Evolutionary conservation across 2,113 vertebrate species (phyloP).

Genomic region (Syngnathoides biaculeatus): DNA sequence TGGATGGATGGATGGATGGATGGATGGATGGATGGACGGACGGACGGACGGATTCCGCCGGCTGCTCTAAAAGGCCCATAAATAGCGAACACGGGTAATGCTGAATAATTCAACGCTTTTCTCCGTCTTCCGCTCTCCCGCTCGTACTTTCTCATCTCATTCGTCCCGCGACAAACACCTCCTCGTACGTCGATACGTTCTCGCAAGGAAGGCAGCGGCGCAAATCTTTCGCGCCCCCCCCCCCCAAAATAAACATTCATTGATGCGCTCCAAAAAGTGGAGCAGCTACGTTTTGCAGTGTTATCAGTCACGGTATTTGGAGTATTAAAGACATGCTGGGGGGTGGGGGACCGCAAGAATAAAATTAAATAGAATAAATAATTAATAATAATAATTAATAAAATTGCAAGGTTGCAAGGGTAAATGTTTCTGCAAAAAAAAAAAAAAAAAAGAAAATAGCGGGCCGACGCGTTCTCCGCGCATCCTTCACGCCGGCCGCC

Average conservation of each 20-base stretch:
- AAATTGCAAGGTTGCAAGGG: too few relatives aligned
- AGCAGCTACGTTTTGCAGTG: not conserved
- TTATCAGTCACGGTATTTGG: not conserved
- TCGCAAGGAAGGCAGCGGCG: not conserved
- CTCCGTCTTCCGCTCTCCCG: slow-evolving; percentile 33
- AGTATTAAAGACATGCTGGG: not conserved
- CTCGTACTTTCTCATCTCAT: slow-evolving; percentile 20
- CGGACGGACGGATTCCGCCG: slow-evolving; percentile 40
- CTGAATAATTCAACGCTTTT: slow-evolving; percentile 71
- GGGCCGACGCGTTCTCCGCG: too few relatives aligned
- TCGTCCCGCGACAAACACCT: slow-evolving; percentile 14
- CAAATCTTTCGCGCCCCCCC: not conserved
- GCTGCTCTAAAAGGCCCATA: slow-evolving; percentile 64
- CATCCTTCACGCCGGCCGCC: not conserved
- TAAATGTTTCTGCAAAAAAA: too few relatives aligned
- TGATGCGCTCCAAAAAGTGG: not conserved
- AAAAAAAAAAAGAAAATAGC: too few relatives aligned
- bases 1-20: too few relatives aligned
- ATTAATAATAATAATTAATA: too few relatives aligned
- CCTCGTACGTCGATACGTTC: not conserved
- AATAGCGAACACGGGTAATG: slow-evolving; percentile 69
- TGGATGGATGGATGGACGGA: too few relatives aligned
- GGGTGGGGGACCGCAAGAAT: too few relatives aligned
- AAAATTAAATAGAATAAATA: too few relatives aligned
- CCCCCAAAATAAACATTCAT: not conserved